These are phyloP conservation scores for Anthoscopus minutus DNA, from an alignment of 2,113 vertebrate genomes.

Conservation along the genomic window DNA sequence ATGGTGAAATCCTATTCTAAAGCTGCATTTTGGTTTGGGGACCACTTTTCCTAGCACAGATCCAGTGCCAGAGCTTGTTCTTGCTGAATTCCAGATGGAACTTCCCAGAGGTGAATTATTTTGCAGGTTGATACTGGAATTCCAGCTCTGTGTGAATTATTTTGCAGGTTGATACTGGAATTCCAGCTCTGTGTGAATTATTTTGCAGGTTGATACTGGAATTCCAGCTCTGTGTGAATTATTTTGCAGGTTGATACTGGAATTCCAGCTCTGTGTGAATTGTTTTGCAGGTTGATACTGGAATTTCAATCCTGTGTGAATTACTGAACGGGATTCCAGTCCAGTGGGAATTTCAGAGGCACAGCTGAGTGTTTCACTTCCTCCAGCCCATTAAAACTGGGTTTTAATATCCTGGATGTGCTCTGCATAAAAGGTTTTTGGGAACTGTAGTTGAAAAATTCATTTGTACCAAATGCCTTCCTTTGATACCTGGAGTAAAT, in stretches of 20 bases:
- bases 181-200: neutral
- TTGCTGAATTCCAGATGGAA: neutral
- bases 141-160: rapidly evolving
- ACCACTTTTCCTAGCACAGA: neutral
- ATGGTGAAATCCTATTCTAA: neutral
- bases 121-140: neutral
- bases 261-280: rapidly evolving
- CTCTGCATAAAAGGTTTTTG: rapidly evolving
- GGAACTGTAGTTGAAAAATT: neutral
- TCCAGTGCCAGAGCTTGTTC: neutral
- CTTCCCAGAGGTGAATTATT: neutral
- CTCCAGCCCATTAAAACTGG: neutral
- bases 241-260: neutral
- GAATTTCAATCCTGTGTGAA: rapidly evolving
- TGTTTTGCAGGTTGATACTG: neutral
- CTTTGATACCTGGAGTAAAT: neutral
- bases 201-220: too few relatives aligned
- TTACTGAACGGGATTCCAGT: neutral
- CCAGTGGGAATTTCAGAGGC: rapidly evolving
- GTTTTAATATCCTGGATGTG: neutral
- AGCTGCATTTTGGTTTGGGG: neutral
- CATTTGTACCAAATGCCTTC: neutral
- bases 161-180: neutral
- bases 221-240: rapidly evolving
- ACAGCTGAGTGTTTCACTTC: neutral